Conservation (phyloP, 2,797 vertebrate species). For the Protosalanx chinensis region DNA sequence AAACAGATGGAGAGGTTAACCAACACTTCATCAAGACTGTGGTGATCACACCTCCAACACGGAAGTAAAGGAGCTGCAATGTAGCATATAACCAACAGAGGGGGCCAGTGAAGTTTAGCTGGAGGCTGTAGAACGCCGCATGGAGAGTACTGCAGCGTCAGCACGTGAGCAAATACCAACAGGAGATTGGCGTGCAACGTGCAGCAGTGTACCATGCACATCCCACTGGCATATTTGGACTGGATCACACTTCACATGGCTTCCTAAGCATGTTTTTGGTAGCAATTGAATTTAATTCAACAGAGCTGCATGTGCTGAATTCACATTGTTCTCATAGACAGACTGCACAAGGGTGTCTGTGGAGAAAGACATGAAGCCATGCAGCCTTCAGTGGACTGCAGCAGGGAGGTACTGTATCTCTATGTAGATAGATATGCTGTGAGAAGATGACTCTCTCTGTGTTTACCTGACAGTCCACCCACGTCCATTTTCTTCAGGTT, state of each 20-base stretch:
- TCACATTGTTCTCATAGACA: background rate
- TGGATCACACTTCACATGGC: background rate
- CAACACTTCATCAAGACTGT: background rate
- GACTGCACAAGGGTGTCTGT: background rate
- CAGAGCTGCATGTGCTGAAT: background rate
- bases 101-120: slow-evolving; percentile 51
- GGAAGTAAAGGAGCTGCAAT: slow-evolving; percentile 36
- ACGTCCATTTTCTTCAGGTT: slow-evolving; percentile 99
- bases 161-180: slow-evolving; percentile 61
- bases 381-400: background rate
- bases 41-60: background rate
- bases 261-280: background rate
- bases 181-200: slow-evolving; percentile 26
- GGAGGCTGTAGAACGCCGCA: slow-evolving; percentile 35
- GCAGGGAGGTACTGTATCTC: background rate
- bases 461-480: slow-evolving; percentile 89
- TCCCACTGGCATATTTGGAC: background rate
- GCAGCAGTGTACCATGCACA: background rate
- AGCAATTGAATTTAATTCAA: background rate
- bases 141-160: slow-evolving; percentile 63
- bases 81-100: slow-evolving; percentile 56
- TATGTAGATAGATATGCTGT: background rate
- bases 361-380: background rate
- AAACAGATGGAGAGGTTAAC: slow-evolving; percentile 6
- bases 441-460: background rate